These are phyloP conservation scores for Enteromius viviparus DNA, from an alignment of 2,797 vertebrate species.

Conservation along the genomic window DNA sequence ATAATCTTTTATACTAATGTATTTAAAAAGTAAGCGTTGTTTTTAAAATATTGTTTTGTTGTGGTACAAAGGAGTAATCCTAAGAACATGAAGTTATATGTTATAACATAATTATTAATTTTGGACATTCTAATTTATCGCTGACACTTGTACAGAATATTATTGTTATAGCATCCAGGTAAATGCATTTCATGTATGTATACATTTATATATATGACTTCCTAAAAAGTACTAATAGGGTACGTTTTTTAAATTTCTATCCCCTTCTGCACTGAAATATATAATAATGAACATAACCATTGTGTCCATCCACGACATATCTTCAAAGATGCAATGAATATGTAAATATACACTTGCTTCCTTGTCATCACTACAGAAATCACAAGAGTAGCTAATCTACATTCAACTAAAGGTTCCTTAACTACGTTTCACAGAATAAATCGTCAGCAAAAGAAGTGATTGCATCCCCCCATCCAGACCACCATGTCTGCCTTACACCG, in stretches of 20 bases:
- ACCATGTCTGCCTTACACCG: constrained; percentile 37
- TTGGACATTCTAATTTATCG: not conserved
- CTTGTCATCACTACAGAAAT: not conserved
- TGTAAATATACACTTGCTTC: not conserved
- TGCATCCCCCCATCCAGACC: constrained; percentile 29
- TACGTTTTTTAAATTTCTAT: not conserved
- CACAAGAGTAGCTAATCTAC: not conserved
- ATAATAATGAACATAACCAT: not conserved
- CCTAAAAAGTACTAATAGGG: not conserved
- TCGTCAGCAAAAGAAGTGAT: constrained; percentile 45
- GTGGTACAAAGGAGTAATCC: too few relatives aligned
- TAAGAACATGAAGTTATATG: too few relatives aligned
- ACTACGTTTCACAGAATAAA: constrained; percentile 20
- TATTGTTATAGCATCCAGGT: not conserved
- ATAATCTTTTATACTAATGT: not conserved
- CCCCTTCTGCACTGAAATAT: not conserved
- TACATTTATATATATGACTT: not conserved
- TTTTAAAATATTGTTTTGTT: not conserved
- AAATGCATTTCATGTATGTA: not conserved
- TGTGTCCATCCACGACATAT: not conserved
- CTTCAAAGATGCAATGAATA: not conserved
- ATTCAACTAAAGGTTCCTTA: not conserved
- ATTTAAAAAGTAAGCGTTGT: not conserved
- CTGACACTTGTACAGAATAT: not conserved
- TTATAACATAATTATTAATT: not conserved